Percentiles rank a stretch among this genome's conserved stretches.
Conservation (phyloP, 2,888 invertebrate species). For the Apamea crenata region DNA sequence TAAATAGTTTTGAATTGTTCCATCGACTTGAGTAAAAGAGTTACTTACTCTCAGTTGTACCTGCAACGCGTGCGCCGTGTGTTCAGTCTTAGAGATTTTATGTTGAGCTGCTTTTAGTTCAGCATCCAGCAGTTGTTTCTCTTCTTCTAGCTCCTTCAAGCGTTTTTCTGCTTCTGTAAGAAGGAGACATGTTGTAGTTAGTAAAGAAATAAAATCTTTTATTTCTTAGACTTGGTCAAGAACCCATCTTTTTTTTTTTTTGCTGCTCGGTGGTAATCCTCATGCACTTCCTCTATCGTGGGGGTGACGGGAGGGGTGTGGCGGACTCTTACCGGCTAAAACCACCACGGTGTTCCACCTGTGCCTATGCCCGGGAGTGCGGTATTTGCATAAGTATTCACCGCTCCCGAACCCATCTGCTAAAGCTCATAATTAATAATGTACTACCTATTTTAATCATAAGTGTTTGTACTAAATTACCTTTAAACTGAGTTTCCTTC, state of each 20-base stretch:
- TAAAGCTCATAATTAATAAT: too few species aligned
- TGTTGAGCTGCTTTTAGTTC: conserved; percentile 93
- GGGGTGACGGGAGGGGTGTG: too few species aligned
- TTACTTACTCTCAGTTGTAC: conserved; percentile 83
- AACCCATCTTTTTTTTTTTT: too few species aligned
- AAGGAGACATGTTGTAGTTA: background rate
- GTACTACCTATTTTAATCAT: background rate
- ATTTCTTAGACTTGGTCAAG: background rate
- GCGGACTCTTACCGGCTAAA: too few species aligned
- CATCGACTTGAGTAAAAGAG: background rate
- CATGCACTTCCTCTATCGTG: too few species aligned
- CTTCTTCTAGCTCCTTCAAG: conserved; percentile 93
- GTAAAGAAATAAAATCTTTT: background rate
- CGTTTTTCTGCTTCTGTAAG: conserved; percentile 92
- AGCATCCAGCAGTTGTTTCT: conserved; percentile 92
- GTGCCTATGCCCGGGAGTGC: too few species aligned
- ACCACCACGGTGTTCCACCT: too few species aligned
- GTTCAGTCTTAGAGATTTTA: conserved; percentile 93
- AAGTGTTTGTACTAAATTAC: conserved; percentile 76
- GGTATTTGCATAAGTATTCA: too few species aligned
- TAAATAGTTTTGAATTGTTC: background rate
- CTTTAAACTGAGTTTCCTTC: conserved; percentile 93
- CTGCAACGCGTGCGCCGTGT: conserved; percentile 85
- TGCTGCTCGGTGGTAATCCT: too few species aligned
- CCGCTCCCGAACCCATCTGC: background rate